Evolutionary conservation across 2,797 vertebrate species (phyloP).

Genomic region (Calcarius lapponicus): DNA sequence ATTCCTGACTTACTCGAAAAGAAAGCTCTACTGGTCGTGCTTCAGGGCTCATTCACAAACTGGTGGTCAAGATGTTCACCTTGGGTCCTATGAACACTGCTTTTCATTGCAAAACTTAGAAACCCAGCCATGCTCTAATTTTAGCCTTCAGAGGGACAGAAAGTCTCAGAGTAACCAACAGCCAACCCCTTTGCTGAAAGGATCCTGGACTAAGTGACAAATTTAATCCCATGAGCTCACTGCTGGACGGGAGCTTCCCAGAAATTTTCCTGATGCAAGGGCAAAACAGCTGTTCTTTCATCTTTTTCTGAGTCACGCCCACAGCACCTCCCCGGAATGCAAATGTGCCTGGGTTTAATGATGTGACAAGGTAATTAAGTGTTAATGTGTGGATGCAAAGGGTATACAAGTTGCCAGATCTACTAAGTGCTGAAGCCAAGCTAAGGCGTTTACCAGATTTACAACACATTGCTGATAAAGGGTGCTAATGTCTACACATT

Average conservation of each 20-base stretch:
- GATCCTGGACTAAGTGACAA: neutral
- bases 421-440: conserved; percentile 48
- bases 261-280: conserved; percentile 57
- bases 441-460: conserved; percentile 22
- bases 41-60: neutral
- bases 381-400: conserved; percentile 53
- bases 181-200: neutral
- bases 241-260: conserved; percentile 57
- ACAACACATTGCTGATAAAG: conserved; percentile 14
- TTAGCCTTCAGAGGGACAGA: conserved; percentile 5
- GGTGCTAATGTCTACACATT: neutral
- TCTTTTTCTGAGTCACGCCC: conserved; percentile 52
- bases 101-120: neutral
- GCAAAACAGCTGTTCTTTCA: conserved; percentile 67
- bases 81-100: neutral
- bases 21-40: neutral
- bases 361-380: conserved; percentile 62
- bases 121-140: neutral
- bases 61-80: neutral
- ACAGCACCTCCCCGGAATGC: conserved; percentile 27
- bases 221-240: conserved; percentile 5
- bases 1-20: neutral
- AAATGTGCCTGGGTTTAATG: conserved; percentile 53
- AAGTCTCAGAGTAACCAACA: neutral
- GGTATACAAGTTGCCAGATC: conserved; percentile 32